Base-by-base conservation (phyloP, 2,797 vertebrate genomes). In the Heterohyrax brucei region DNA sequence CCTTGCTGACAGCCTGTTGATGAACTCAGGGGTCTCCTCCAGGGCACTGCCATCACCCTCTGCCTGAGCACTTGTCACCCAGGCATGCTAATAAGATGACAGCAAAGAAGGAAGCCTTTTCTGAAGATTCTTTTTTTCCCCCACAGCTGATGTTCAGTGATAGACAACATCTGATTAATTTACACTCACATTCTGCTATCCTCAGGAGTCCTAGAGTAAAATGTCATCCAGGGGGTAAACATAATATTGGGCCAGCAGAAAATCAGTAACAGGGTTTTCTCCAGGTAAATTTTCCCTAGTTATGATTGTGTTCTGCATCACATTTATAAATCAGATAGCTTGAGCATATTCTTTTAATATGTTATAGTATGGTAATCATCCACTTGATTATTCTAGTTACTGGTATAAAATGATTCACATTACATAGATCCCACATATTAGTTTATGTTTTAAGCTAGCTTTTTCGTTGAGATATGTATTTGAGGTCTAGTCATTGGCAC, bases 371-470 rank as follows among this genome's bases (percentile, higher is more conserved):
- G 86, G 76, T 39, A 90, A n/a, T 73, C 26, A 73, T 80, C 79
- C 44, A 53, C 79, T 91, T 95, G 97, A 96, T 97, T 96, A 80
- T 72, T 84, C 61, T 56, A 72, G 48, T 95, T 93, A 33, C 94
- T 95, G 89, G 12, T 70, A 2, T 94, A 92, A 78, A 24, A 56
- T 75, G 56, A 70, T 90, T 91, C 77, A 81, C 4, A 93, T 64
- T 22, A 33, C 39, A 46, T 50, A 68, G 50, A 87, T 82, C 26
- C 10, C 16, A 82, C 24, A 26, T 80, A 50, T 78, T 93, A 89
- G 4, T 50, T 72, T 33, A 39, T 33, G 6, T 39, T 21, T 73
- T 73, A 39, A 56, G 21, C 1, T 92, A 18, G 1, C 80, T 94
- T 77, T 89, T 81, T 86, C n/a, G 85, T 83, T 48, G 10, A 44